A percentile compares a stretch with the other conserved stretches of the same genome.
phyloP scores from a whole-genome alignment of 2,797 vertebrate species.

The Sternarchorhynchus goeldii region DNA sequence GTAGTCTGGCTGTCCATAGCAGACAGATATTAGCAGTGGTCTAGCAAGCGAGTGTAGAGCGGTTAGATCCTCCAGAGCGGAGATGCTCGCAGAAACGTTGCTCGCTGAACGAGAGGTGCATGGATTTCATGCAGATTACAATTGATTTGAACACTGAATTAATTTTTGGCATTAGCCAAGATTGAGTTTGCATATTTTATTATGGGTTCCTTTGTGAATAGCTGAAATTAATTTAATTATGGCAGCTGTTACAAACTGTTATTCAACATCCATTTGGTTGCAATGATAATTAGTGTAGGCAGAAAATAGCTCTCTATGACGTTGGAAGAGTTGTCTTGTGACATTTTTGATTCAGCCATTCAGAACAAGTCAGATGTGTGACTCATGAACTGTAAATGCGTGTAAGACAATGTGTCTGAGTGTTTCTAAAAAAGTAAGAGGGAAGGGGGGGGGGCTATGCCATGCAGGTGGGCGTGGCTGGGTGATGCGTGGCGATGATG shows the following conservation, averaged over 20 bases:
- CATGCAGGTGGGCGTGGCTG: no score
- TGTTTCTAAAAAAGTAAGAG: not conserved
- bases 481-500: no score
- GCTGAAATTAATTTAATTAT: slow-evolving; percentile 32
- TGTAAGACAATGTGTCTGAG: not conserved
- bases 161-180: not conserved
- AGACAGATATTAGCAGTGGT: no score
- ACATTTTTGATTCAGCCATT: slow-evolving; percentile 5
- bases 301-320: slow-evolving; percentile 5
- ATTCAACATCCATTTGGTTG: slow-evolving; percentile 21
- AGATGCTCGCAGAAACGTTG: not conserved
- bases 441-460: not conserved
- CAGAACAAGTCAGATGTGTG: not conserved
- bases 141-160: slow-evolving; percentile 5
- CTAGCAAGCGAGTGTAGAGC: not conserved
- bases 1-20: no score
- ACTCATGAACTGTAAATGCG: not conserved
- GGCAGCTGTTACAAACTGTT: slow-evolving; percentile 30
- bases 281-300: slow-evolving; percentile 35
- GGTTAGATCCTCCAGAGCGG: not conserved
- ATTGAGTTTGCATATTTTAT: not conserved
- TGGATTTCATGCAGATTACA: not conserved
- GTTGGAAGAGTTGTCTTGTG: not conserved
- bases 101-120: not conserved
- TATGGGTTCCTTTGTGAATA: slow-evolving; percentile 11